A percentile compares a stretch with the other conserved stretches of the same genome.
Evolutionary conservation across 2,113 vertebrate genomes (phyloP).

Genomic region (Lethenteron reissneri): DNA sequence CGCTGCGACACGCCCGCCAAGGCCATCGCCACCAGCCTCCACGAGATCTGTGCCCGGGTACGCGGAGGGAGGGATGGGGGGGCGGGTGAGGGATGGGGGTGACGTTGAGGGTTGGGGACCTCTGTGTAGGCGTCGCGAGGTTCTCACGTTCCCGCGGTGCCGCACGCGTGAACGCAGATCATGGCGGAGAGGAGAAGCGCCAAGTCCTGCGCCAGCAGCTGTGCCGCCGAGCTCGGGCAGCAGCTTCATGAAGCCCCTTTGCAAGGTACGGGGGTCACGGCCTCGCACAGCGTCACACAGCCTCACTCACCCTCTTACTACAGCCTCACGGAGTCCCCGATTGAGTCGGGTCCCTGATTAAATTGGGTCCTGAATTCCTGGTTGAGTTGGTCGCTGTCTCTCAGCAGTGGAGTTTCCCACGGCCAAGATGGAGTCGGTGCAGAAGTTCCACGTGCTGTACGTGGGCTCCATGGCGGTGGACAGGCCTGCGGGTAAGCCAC

Average conservation of each 20-base stretch:
- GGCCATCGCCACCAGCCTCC: constrained; percentile 93
- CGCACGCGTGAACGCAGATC: constrained; percentile 30
- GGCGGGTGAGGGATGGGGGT: no score
- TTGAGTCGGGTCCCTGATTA: neutral
- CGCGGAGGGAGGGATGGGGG: constrained; percentile 14
- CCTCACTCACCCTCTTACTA: neutral
- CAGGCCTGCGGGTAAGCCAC: constrained; percentile 56
- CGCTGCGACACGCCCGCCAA: constrained; percentile 97
- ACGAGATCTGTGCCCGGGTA: constrained; percentile 94
- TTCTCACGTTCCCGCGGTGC: no score
- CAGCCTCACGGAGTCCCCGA: no score
- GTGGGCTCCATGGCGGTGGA: constrained; percentile 58
- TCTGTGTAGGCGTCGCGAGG: no score
- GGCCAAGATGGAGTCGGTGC: constrained; percentile 88
- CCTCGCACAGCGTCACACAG: neutral
- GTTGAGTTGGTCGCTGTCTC: constrained; percentile 17
- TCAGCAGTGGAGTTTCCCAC: constrained; percentile 78
- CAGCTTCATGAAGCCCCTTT: constrained; percentile 59
- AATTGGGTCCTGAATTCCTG: neutral
- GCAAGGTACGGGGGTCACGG: constrained; percentile 40
- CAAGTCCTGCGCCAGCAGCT: constrained; percentile 62
- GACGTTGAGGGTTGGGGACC: no score
- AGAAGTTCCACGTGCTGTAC: constrained; percentile 84
- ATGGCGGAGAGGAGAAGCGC: constrained; percentile 92
- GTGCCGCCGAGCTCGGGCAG: constrained; percentile 34